Evolutionary conservation across 1,140 invertebrate species (phyloP).

Genomic region (Listronotus oregonensis): DNA sequence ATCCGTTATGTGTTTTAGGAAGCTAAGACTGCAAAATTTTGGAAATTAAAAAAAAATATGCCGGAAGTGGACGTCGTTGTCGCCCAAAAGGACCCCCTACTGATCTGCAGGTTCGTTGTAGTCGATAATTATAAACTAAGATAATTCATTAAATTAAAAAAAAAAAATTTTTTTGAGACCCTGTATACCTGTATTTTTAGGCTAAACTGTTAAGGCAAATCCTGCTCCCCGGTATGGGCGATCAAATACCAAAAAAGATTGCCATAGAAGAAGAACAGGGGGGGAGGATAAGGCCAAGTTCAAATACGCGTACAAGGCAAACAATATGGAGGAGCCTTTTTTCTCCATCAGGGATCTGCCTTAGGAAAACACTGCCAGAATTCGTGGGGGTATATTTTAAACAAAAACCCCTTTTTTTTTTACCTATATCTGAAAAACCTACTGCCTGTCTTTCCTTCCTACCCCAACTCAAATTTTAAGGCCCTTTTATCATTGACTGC

Average conservation of each 20-base stretch:
- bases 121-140: conserved; percentile 37
- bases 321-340: conserved; percentile 85
- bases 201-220: conserved; percentile 83
- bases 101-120: conserved; percentile 63
- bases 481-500: no score
- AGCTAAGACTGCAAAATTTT: conserved; percentile 85
- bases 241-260: conserved; percentile 86
- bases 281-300: conserved; percentile 69
- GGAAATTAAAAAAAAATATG: conserved; percentile 81
- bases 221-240: conserved; percentile 82
- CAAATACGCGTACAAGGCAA: conserved; percentile 84
- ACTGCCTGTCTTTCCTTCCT: no score
- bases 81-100: conserved; percentile 77
- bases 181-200: conserved; percentile 3
- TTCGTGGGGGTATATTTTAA: no score
- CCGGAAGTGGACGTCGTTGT: conserved; percentile 68
- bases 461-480: no score
- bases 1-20: no score
- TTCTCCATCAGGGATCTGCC: conserved; percentile 82
- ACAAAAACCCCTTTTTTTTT: no score
- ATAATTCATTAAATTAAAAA: no score
- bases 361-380: conserved; percentile 76
- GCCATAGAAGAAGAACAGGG: conserved; percentile 68
- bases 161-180: no score
- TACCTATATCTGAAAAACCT: no score